Evolutionary conservation across 2,888 invertebrate genomes (phyloP).

Genomic region (Epsilonema sp.): DNA sequence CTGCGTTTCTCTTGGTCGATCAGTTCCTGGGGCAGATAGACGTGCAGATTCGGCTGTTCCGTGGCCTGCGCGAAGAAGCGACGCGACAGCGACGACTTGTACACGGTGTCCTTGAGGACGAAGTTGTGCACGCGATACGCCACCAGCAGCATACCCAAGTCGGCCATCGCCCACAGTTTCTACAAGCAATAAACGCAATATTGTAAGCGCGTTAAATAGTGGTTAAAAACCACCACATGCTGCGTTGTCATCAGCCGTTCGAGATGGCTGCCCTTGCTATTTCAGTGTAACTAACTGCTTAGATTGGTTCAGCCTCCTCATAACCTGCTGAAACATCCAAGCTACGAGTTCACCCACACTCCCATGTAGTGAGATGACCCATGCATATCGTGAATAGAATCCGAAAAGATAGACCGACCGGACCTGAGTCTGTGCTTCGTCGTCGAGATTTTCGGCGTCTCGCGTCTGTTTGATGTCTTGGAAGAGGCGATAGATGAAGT

Average conservation of each 20-base stretch:
- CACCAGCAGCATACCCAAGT: constrained; percentile 72
- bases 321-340: no score
- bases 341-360: no score
- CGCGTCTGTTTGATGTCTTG: constrained; percentile 72
- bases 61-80: constrained; percentile 37
- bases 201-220: no score
- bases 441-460: constrained; percentile 61
- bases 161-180: constrained; percentile 93
- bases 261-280: no score
- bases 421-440: constrained; percentile 57
- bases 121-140: constrained; percentile 64
- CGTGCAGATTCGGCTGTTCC: constrained; percentile 24
- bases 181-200: constrained; percentile 31
- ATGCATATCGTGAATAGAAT: no score
- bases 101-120: constrained; percentile 69
- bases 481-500: constrained; percentile 6
- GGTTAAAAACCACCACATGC: no score
- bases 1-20: constrained; percentile 1
- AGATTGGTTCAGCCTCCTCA: no score
- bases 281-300: no score
- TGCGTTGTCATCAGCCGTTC: no score
- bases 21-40: constrained; percentile 23
- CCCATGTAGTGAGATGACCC: no score
- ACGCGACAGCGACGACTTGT: constrained; percentile 62
- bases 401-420: no score